phyloP scores from a whole-genome alignment of 2,888 invertebrate genomes.

The Sinotaia quadrata region DNA sequence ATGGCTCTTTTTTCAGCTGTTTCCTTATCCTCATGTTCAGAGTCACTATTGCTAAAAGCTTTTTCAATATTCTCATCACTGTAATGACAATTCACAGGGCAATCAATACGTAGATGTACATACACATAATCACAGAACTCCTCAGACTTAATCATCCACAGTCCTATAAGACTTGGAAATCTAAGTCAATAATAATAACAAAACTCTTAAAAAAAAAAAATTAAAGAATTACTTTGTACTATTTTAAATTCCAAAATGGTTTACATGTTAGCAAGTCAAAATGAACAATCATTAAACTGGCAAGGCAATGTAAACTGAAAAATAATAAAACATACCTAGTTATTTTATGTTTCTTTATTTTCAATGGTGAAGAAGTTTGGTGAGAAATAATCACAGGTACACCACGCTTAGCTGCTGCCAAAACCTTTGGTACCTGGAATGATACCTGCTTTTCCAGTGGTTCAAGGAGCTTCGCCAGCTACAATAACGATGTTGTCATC shows the following conservation, averaged over 20 bases:
- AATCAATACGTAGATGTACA: no score
- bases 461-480: conserved; percentile 83
- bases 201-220: no score
- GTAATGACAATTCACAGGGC: neutral
- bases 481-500: conserved; percentile 75
- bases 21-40: conserved; percentile 1
- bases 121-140: no score
- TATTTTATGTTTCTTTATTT: neutral
- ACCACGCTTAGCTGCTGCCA: conserved; percentile 72
- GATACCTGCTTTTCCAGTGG: conserved; percentile 80
- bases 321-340: neutral
- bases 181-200: no score
- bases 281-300: no score
- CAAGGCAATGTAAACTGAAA: no score
- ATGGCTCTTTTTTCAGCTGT: conserved; percentile 23
- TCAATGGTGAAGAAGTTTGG: neutral
- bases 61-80: conserved; percentile 1
- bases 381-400: conserved; percentile 42
- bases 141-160: no score
- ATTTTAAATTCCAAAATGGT: no score
- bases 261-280: no score
- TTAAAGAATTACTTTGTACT: no score
- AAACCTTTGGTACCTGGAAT: conserved; percentile 79
- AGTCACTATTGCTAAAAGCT: neutral
- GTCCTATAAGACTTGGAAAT: no score